A percentile compares a stretch with the other conserved stretches of the same genome.
These are phyloP conservation scores for Prinia subflava DNA, from an alignment of 2,113 vertebrate species.

Conservation along the genomic window DNA sequence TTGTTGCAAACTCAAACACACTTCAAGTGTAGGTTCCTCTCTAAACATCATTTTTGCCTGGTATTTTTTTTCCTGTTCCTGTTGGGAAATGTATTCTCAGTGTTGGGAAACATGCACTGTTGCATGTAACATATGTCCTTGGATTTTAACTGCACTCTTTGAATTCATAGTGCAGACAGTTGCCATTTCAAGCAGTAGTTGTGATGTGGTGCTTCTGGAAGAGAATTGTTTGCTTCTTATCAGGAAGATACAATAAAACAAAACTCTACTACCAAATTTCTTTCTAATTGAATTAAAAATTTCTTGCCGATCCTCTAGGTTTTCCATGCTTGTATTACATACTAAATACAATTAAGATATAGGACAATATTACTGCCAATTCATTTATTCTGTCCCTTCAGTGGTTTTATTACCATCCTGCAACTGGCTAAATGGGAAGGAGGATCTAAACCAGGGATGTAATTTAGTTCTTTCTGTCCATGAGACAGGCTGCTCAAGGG, in stretches of 20 bases:
- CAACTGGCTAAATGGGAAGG: background rate
- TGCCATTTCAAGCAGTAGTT: background rate
- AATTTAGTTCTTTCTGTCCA: background rate
- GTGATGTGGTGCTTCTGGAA: conserved; percentile 29
- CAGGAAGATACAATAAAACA: background rate
- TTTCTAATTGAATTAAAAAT: background rate
- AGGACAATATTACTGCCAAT: background rate
- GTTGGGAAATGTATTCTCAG: background rate
- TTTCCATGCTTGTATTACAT: background rate
- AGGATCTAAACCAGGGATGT: background rate
- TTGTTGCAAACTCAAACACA: background rate
- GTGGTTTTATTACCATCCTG: background rate
- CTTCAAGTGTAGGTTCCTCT: background rate
- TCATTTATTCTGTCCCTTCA: background rate
- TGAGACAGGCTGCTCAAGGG: background rate
- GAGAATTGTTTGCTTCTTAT: conserved; percentile 15
- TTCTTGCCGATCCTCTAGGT: background rate
- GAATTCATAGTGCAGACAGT: conserved; percentile 38
- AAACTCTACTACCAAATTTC: background rate
- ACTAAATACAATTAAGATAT: background rate
- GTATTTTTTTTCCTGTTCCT: background rate
- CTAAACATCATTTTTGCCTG: background rate
- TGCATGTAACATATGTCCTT: background rate
- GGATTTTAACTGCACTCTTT: conserved; percentile 19
- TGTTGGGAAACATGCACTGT: background rate